Percentiles rank a stretch among this genome's conserved stretches.
phyloP scores from a whole-genome alignment of 2,797 vertebrate species.

The Danio tinwini region DNA sequence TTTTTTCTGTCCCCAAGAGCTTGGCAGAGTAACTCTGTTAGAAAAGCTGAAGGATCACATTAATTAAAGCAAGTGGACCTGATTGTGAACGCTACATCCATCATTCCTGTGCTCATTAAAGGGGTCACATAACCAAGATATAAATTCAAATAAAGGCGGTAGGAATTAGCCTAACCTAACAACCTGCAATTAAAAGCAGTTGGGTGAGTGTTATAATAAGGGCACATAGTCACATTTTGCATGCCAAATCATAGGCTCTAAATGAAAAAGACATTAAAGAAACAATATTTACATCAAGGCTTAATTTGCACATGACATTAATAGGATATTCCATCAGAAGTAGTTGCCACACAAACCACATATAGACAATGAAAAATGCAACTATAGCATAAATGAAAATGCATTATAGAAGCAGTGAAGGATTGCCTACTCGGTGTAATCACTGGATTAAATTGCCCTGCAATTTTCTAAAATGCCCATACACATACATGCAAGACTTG shows the following conservation, averaged over 20 bases:
- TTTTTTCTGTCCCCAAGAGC: neutral
- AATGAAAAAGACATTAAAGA: neutral
- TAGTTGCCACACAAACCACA: neutral
- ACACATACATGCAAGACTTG: neutral
- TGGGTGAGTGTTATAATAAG: neutral
- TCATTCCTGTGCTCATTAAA: neutral
- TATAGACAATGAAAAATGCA: neutral
- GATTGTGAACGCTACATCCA: slow-evolving; percentile 11
- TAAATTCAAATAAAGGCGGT: neutral
- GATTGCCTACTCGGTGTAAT: neutral
- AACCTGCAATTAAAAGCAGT: neutral
- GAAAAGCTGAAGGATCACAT: slow-evolving; percentile 35
- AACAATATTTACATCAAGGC: neutral
- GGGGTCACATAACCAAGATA: slow-evolving; percentile 1
- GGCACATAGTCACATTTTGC: neutral
- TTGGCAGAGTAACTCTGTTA: slow-evolving; percentile 22
- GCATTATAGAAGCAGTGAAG: neutral
- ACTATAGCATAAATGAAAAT: neutral
- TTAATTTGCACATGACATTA: neutral
- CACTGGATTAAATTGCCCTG: no score
- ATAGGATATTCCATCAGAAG: neutral
- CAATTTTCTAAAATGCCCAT: neutral
- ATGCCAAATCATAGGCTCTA: neutral
- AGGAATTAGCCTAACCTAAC: neutral
- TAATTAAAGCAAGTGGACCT: slow-evolving; percentile 9